These are phyloP conservation scores for Drosophila anceps DNA, from an alignment of 2,888 invertebrate genomes.

Conservation along the genomic window DNA sequence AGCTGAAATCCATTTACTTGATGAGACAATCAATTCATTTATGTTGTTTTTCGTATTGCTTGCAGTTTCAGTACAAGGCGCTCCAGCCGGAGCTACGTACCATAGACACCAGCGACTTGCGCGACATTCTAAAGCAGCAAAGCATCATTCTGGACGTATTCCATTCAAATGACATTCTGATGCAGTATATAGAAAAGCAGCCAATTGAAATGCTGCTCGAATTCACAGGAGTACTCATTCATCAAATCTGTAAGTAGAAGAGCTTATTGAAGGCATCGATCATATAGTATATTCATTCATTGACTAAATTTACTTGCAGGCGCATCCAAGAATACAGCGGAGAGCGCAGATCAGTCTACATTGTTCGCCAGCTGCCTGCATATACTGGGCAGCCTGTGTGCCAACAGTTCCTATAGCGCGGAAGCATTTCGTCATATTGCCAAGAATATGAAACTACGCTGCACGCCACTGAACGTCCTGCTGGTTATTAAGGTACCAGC, in stretches of 20 bases:
- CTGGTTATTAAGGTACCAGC: conserved; percentile 69
- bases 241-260: conserved; percentile 62
- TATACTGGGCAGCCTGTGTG: conserved; percentile 75
- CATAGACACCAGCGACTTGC: conserved; percentile 65
- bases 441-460: conserved; percentile 5
- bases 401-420: conserved; percentile 60
- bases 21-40: background rate
- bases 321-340: conserved; percentile 28
- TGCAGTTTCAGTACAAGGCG: conserved; percentile 78
- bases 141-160: conserved; percentile 68
- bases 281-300: background rate
- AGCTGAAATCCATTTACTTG: background rate
- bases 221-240: conserved; percentile 69
- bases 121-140: conserved; percentile 70
- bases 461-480: conserved; percentile 50
- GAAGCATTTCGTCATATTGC: conserved; percentile 70
- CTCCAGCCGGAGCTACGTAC: conserved; percentile 38
- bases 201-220: conserved; percentile 78
- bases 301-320: conserved; percentile 14
- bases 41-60: background rate
- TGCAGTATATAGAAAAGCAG: conserved; percentile 73
- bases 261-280: no score
- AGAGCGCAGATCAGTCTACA: conserved; percentile 46
- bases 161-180: conserved; percentile 58
- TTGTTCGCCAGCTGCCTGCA: conserved; percentile 59